Evolutionary conservation across 1,140 invertebrate genomes (phyloP).

Genomic region (Chionoecetes opilio): DNA sequence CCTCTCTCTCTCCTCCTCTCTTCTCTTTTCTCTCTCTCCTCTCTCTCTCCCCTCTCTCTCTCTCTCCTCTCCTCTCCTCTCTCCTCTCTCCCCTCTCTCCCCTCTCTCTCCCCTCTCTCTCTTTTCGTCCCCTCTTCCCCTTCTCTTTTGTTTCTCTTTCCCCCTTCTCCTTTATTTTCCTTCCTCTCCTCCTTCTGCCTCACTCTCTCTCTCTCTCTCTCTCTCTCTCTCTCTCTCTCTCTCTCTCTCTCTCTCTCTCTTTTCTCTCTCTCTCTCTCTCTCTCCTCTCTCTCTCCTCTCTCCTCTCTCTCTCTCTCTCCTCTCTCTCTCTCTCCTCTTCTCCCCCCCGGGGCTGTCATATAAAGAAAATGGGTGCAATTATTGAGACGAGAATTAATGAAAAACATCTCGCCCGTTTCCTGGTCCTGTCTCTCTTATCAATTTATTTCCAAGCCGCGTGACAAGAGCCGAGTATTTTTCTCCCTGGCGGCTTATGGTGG

Average conservation of each 20-base stretch:
- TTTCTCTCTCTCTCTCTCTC: neutral
- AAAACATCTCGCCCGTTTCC: conserved; percentile 58
- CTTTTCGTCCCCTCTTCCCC: too few species aligned
- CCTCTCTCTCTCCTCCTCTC: neutral
- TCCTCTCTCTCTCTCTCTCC: conserved; percentile 38
- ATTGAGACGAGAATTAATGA: conserved; percentile 65
- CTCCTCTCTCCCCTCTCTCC: too few species aligned
- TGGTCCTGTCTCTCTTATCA: conserved; percentile 53
- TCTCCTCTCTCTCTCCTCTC: neutral
- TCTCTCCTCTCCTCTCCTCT: too few species aligned
- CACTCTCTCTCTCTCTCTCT: too few species aligned
- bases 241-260: neutral
- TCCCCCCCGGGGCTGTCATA: conserved; percentile 47
- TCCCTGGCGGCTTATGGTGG: conserved; percentile 7
- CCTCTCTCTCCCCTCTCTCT: too few species aligned
- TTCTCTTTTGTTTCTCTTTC: too few species aligned
- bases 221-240: too few species aligned
- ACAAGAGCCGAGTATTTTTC: conserved; percentile 58
- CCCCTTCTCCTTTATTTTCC: too few species aligned
- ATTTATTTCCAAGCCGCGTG: conserved; percentile 50
- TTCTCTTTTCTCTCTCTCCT: neutral
- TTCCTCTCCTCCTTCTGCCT: too few species aligned
- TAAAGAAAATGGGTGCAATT: conserved; percentile 63
- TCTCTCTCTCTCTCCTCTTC: neutral
- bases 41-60: conserved; percentile 41